Evolutionary conservation across 1,140 invertebrate genomes (phyloP), one percentile per base, ranked within the genome.

Genomic region (Lordiphosa mommai): DNA sequence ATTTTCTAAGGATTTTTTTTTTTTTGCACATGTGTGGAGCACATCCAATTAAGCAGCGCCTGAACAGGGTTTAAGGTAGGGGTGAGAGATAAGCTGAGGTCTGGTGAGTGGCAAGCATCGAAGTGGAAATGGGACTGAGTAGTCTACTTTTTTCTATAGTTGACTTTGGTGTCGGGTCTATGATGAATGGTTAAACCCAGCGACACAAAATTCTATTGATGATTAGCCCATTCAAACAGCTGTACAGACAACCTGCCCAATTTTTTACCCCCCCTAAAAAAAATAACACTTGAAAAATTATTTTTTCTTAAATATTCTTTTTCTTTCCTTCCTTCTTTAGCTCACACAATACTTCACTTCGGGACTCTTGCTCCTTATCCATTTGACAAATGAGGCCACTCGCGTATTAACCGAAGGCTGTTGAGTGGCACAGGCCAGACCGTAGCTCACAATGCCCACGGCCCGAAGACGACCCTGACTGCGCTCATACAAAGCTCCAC

Each of bases 391-490:
- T 13, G 91, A 89, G 0, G 92, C 91, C 0, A 94, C 91, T 23
- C 93, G 89, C 0, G 93, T 94, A 64, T 95, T 95, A 5, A 95
- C 90, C 0, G 92, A 93, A 0, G 93, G 92, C 16, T 88, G 77
- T 1, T 88, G 87, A 5, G 89, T 66, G 0, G 90, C 93, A 70
- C 93, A 94, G 4, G 87, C 87, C 44, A 90, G 90, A 0, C 93
- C 93, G 70, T 93, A 94, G 5, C 93, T 93, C 0, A 93, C 93
- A 10, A 94, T 89, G 0, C 93, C 93, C 37, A 92, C 79, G 0
- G 93, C 76, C 77, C 82, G 70, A 2, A 88, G 61, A 30, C 84
- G 73, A 9, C 70, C 74, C 2, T 61, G 33, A 23, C 59, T 76
- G 4, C 87, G 48, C 17, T 74, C 59, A 30, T 87, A 88, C 0